Evolutionary conservation across 2,797 vertebrate species (phyloP).

Genomic region (Coreius guichenoti): DNA sequence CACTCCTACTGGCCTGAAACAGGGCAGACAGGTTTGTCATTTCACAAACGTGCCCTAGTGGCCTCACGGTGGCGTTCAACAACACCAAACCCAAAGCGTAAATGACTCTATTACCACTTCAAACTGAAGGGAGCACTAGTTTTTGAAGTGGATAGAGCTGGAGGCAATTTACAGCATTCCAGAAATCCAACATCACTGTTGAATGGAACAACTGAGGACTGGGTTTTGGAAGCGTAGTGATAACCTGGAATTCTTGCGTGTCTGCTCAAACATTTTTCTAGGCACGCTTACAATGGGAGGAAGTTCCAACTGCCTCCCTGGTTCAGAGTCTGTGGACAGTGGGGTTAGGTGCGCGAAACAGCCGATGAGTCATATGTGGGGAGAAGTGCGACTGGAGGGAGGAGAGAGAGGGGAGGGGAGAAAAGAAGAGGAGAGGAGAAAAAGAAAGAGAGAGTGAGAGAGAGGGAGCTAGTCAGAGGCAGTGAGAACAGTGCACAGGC

Average conservation of each 20-base stretch:
- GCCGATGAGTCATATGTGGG: slow-evolving; percentile 50
- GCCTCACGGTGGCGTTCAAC: not conserved
- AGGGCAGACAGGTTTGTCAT: slow-evolving; percentile 91
- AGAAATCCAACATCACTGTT: slow-evolving; percentile 46
- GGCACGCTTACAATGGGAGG: slow-evolving; percentile 75
- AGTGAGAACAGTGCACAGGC: slow-evolving; percentile 77
- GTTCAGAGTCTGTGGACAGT: slow-evolving; percentile 59
- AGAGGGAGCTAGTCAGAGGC: slow-evolving; percentile 67
- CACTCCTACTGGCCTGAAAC: slow-evolving; percentile 92
- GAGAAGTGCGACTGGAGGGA: slow-evolving; percentile 43
- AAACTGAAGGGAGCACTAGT: not conserved
- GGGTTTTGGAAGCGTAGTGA: slow-evolving; percentile 34
- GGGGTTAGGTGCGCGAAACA: slow-evolving; percentile 44
- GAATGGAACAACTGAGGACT: slow-evolving; percentile 43
- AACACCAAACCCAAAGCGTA: not conserved
- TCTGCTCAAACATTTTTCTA: slow-evolving; percentile 52
- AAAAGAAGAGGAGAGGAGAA: slow-evolving; percentile 53
- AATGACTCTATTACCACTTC: not conserved
- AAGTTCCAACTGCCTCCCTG: slow-evolving; percentile 73
- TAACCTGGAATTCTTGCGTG: slow-evolving; percentile 50
- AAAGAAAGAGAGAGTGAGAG: slow-evolving; percentile 55
- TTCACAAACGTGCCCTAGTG: slow-evolving; percentile 16
- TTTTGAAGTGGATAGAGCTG: slow-evolving; percentile 19
- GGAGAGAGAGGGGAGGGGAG: slow-evolving; percentile 31
- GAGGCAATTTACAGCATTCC: slow-evolving; percentile 42